Evolutionary conservation across 1,140 invertebrate species (phyloP), one percentile per base, ranked within the genome.

Genomic region (Penaeus vannamei): DNA sequence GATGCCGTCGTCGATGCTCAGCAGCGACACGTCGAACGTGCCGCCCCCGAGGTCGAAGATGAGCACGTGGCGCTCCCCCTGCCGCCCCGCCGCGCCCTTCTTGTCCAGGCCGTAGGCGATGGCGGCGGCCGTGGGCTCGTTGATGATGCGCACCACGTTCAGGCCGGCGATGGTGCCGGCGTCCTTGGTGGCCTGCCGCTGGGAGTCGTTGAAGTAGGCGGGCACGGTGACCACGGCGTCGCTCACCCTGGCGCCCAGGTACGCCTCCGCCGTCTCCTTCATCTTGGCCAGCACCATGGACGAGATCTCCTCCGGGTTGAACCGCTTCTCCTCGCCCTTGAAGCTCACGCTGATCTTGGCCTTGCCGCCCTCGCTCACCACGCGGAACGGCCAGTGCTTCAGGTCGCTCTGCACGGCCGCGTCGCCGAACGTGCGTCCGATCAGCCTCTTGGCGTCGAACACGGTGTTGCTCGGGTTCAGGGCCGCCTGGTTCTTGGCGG

Each of bases 401-500:
- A 53, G 3, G 46, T 53, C 46, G 46, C 46, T 53, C 46, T 97
- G 95, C 93, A 94, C 94, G 92, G 91, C 91, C 22, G 66, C 64
- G 82, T 94, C 94, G 64, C 93, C 92, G 86, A 93, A 94, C 46
- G 93, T 92, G 42, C 94, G 91, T 14, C 94, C 94, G 87, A 94
- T 94, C 46, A 53, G 46, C 14, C 46, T 8, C 46, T 53, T 53
- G 46, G 46, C 46, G 46, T 53, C 46, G 46, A 53, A 53, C 3
- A 53, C 46, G 8, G 46, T 53, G 46, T 53, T 53, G 8, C 8
- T 0, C 8, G 46, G 46, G 46, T 53, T 53, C 46, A 53, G 3
- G 46, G 46, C 46, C 46, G 46, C 46, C 46, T 53, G 46, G 93
- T 99, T 99, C 93, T 99, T 99, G 92, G 98, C 98, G 89, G 98